Percentiles rank a stretch among this genome's conserved stretches.
These are phyloP conservation scores for Cheirogaleus medius DNA, from an alignment of 2,113 vertebrate species.

Conservation along the genomic window DNA sequence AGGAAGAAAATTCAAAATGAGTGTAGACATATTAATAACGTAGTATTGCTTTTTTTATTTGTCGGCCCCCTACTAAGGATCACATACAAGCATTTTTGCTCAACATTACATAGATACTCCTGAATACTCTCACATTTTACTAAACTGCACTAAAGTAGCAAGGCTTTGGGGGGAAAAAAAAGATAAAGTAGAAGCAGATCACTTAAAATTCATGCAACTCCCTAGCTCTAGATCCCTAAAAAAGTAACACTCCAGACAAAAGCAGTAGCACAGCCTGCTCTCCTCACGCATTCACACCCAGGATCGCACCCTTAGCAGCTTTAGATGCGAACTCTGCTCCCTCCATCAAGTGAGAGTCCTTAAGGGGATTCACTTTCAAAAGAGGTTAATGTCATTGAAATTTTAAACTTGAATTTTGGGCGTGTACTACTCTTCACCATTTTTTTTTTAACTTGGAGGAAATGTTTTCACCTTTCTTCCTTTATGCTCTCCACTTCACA, in stretches of 20 bases:
- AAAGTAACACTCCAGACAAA: background rate
- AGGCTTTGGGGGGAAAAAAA: background rate
- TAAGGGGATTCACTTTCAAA: background rate
- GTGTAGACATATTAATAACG: background rate
- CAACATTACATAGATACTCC: background rate
- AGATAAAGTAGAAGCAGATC: background rate
- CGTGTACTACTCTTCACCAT: rapidly evolving
- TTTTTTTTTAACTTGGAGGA: background rate
- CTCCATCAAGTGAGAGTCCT: background rate
- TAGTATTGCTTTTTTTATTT: background rate
- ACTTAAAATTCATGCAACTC: background rate
- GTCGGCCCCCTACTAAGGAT: background rate
- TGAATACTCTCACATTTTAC: background rate
- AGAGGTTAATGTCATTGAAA: background rate
- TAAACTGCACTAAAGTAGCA: background rate
- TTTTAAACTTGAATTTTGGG: background rate
- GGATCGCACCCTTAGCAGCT: background rate
- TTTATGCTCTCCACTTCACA: background rate
- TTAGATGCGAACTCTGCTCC: background rate
- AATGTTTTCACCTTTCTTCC: background rate
- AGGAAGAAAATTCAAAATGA: too few species aligned
- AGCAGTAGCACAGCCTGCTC: background rate
- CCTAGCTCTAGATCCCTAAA: background rate
- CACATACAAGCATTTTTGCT: background rate
- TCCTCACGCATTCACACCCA: background rate